Evolutionary conservation across 2,797 vertebrate species (phyloP).

Genomic region (Neosilurus mollespiculum): DNA sequence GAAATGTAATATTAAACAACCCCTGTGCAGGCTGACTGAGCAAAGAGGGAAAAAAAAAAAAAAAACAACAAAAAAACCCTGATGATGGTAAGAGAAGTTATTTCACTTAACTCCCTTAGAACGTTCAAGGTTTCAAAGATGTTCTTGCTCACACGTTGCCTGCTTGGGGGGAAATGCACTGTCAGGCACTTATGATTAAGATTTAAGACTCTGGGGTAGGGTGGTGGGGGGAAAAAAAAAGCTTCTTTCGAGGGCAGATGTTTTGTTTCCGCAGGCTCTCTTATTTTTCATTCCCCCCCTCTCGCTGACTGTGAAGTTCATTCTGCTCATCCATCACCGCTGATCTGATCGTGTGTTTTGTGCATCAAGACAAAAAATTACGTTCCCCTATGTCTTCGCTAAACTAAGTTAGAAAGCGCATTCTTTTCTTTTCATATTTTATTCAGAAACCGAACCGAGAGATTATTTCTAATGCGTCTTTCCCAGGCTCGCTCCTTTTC

Average conservation of each 20-base stretch:
- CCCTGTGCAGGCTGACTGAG: conserved; percentile 52
- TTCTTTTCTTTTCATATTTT: conserved; percentile 9
- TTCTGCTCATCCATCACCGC: conserved; percentile 35
- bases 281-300: conserved; percentile 3
- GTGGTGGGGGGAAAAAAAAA: background rate
- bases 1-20: conserved; percentile 69
- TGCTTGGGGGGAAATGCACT: conserved; percentile 15
- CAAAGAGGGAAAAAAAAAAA: conserved; percentile 26
- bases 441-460: background rate
- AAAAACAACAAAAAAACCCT: too few relatives aligned
- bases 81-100: conserved; percentile 12
- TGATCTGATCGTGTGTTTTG: conserved; percentile 31
- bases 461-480: background rate
- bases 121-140: conserved; percentile 18
- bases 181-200: conserved; percentile 21
- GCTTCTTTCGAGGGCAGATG: conserved; percentile 33
- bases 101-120: conserved; percentile 10
- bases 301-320: conserved; percentile 12
- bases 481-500: background rate
- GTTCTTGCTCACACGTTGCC: background rate
- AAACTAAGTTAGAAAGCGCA: conserved; percentile 17
- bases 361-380: conserved; percentile 8
- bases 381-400: background rate
- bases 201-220: conserved; percentile 18
- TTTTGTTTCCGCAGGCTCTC: conserved; percentile 31